These are phyloP conservation scores for Poeciliopsis retropinna DNA, from an alignment of 2,113 vertebrate species.

Conservation along the genomic window DNA sequence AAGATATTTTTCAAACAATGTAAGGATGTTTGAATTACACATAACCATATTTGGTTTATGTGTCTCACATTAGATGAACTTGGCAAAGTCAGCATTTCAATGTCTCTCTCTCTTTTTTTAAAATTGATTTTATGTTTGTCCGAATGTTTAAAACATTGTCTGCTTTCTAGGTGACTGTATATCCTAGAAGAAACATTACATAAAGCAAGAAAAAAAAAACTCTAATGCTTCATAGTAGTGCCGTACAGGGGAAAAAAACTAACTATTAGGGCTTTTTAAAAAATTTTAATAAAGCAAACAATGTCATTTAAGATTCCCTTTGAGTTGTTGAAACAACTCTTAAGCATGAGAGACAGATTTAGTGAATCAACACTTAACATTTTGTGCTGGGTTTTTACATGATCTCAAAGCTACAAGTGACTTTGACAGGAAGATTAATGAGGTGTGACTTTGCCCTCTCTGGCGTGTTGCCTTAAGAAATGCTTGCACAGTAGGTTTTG, in stretches of 20 bases:
- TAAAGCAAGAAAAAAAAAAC: too few species aligned
- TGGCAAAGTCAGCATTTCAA: too few species aligned
- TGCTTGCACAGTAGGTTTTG: conserved; percentile 38
- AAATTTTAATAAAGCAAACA: background rate
- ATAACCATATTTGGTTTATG: too few species aligned
- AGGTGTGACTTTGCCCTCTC: conserved; percentile 40
- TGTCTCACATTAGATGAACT: too few species aligned
- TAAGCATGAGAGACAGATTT: conserved; percentile 4
- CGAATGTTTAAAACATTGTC: background rate
- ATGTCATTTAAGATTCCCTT: background rate
- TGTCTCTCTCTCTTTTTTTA: too few species aligned
- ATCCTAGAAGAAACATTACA: background rate
- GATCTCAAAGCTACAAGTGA: conserved; percentile 9
- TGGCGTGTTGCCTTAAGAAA: conserved; percentile 51
- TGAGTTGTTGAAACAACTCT: background rate
- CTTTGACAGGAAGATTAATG: conserved; percentile 52
- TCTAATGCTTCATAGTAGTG: background rate
- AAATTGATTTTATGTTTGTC: too few species aligned
- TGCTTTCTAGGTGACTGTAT: background rate
- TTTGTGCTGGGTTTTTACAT: conserved; percentile 19
- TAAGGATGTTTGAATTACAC: too few species aligned
- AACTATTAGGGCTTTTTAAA: too few species aligned
- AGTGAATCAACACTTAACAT: background rate
- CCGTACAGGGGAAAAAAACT: background rate
- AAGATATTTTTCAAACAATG: too few species aligned